Evolutionary conservation across 1,140 invertebrate genomes (phyloP), one percentile per base, ranked within the genome.

Genomic region (Dysdera silvatica): DNA sequence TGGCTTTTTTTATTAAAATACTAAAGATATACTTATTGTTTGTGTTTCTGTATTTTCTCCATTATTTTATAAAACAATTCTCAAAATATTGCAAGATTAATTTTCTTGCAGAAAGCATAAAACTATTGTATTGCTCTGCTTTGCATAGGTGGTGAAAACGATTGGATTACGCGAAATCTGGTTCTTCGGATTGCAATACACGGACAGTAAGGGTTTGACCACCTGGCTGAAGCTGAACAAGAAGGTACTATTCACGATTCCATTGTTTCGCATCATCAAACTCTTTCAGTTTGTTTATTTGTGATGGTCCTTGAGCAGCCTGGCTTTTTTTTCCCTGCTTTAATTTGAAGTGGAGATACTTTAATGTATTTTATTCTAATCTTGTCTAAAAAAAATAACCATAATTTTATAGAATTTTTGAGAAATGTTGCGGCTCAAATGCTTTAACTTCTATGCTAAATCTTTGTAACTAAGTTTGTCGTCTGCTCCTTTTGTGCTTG

Each of bases 171-270:
- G 97, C 67, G 97, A 99, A 81, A 95, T 99, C 65, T 99, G 97
- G 97, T 99, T 98, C 81, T 99, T 99, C 79, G 97, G 97, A 54
- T 84, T 99, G 14, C 96, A 99, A 77, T 99, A 98, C 79, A 92
- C 91, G 62, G 97, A 99, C 79, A 92, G 86, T 69, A 99, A 99
- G 79, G 93, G 91, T 35, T 94, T 95, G 74, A 83, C 89, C 63
- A 98, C 95, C 31, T 99, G 97, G 97, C 88, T 99, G 68, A 99
- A 99, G 79, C 82, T 99, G 35, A 98, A 99, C 78, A 99, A 98
- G 83, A 99, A 98, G 88, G 95, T 98, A 83, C 67, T 24, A 28
- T n/a, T 45, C 16, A 45, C 16, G 23, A 45, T 45, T 7, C 7
- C 18, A 45, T 10, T 45, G 16, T 18, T 45, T 18, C 23, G 23